Conservation (phyloP, 2,888 invertebrate species). For the Ryuthela nishihirai region DNA sequence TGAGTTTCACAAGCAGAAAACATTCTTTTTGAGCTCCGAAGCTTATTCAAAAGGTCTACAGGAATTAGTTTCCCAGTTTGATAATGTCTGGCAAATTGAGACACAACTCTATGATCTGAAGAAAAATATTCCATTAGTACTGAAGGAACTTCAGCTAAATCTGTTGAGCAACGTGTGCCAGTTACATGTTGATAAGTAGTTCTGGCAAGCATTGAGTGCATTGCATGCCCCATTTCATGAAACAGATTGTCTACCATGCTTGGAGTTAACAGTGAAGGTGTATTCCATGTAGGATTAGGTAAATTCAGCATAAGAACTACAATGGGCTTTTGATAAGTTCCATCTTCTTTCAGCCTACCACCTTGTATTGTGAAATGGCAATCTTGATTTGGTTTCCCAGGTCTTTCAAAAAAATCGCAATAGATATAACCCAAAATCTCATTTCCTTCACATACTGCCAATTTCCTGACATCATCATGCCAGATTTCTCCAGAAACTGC, state of each 20-base stretch:
- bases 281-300: constrained; percentile 67
- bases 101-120: constrained; percentile 75
- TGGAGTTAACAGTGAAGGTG: constrained; percentile 74
- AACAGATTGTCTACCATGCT: constrained; percentile 92
- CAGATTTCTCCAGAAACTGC: constrained; percentile 77
- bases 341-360: constrained; percentile 72
- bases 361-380: constrained; percentile 99
- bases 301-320: constrained; percentile 91
- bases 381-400: constrained; percentile 92
- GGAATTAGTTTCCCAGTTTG: constrained; percentile 81
- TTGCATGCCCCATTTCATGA: constrained; percentile 98
- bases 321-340: constrained; percentile 66
- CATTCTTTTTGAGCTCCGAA: constrained; percentile 79
- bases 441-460: constrained; percentile 71
- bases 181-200: constrained; percentile 95
- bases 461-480: constrained; percentile 83
- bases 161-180: constrained; percentile 94
- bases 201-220: constrained; percentile 96
- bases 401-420: constrained; percentile 91
- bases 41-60: constrained; percentile 68
- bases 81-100: constrained; percentile 84
- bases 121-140: constrained; percentile 98
- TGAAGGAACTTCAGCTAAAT: constrained; percentile 99
- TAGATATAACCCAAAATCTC: constrained; percentile 89
- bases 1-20: constrained; percentile 87